phyloP scores from a whole-genome alignment of 2,113 vertebrate species.

The Toxotes jaculatrix region DNA sequence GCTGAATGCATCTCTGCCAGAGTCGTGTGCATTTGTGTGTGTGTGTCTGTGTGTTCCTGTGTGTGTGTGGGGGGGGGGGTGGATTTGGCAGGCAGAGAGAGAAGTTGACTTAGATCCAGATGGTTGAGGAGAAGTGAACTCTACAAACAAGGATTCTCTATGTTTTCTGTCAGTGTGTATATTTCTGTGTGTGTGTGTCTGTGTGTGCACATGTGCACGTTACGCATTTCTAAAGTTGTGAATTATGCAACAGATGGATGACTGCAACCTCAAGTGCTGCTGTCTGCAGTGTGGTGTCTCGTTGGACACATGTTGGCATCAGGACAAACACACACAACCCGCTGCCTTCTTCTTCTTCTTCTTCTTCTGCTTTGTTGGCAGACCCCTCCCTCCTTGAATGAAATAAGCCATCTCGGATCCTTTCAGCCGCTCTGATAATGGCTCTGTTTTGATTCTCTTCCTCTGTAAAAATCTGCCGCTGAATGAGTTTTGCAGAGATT shows the following conservation, averaged over 20 bases:
- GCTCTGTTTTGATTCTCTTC: not conserved
- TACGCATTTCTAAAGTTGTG: not conserved
- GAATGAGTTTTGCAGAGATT: not conserved
- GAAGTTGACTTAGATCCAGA: slow-evolving; percentile 50
- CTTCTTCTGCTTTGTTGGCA: no score
- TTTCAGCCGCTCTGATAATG: not conserved
- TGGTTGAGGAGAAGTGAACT: not conserved
- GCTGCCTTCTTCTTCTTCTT: not conserved
- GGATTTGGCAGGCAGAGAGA: slow-evolving; percentile 60
- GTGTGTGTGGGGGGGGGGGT: slow-evolving; percentile 17
- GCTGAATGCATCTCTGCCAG: slow-evolving; percentile 36
- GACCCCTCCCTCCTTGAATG: no score
- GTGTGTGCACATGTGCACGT: not conserved
- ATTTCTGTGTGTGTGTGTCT: not conserved
- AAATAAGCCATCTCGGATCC: no score
- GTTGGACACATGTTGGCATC: not conserved
- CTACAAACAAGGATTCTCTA: slow-evolving; percentile 39
- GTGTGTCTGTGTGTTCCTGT: slow-evolving; percentile 22
- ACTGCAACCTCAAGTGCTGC: not conserved
- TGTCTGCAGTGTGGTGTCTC: slow-evolving; percentile 11
- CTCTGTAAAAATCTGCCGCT: not conserved
- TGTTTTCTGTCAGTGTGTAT: slow-evolving; percentile 3
- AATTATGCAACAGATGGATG: slow-evolving; percentile 17
- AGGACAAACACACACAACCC: not conserved
- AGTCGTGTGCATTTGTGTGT: slow-evolving; percentile 23